Base-by-base conservation (phyloP, 2,113 vertebrate species). In the Morphnarchus princeps region DNA sequence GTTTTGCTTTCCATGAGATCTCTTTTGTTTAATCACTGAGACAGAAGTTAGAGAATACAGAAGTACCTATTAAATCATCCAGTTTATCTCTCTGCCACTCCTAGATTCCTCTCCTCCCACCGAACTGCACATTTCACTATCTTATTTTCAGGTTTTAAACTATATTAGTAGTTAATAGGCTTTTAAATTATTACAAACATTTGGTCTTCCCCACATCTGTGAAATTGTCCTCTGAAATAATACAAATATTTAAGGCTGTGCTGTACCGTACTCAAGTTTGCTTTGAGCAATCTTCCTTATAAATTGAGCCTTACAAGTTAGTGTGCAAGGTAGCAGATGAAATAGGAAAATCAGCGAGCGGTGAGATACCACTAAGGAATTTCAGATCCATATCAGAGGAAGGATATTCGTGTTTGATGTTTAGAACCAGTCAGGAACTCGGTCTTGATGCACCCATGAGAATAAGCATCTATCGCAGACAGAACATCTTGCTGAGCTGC, bases 301-400 rank as follows among this genome's bases (percentile, higher is more conserved):
- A 47, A 76, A 72, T 40, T 57, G 58, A 24, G 13, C 58, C 32
- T 72, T 42, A 13, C 21, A 5, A 0, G 19, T 50, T 34, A 38
- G 21, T 14, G 38, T 49, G 59, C n/a, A 26, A 74, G 76, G 79
- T 26, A 10, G 49, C 73, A 90, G 81, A 59, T 49, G 50, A 70
- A 91, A 93, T 21, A 85, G 93, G 84, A 87, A 96, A 91, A 94
- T 71, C 87, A 78, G 54, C 0, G 52, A 87, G 83, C 4, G 20
- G n/a, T 61, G 89, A 94, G 91, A 83, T 82, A 80, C 95, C 94
- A 78, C 94, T 76, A 2, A 94, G 94, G 96, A 95, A 97, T 95
- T 96, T 88, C 84, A 96, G 91, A 95, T 94, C 78, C 50, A 13
- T 94, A 95, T 96, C 94, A 96, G 96, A 97, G 87, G 96, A 93